Conservation (phyloP, 2,797 vertebrate species). For the Rhinichthys osculus region DNA sequence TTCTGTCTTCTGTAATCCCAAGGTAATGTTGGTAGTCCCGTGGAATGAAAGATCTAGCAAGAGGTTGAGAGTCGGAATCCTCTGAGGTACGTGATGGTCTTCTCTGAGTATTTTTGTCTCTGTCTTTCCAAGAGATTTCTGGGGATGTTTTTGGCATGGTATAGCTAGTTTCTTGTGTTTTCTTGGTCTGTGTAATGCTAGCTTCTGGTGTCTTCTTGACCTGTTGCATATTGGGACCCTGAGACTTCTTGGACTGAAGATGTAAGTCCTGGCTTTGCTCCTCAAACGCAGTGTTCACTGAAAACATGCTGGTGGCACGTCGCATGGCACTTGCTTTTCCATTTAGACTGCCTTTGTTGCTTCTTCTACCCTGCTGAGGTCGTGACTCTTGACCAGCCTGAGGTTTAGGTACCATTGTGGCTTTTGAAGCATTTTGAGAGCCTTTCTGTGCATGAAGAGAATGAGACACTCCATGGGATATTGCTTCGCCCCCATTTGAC, state of each 20-base stretch:
- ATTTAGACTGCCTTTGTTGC: constrained; percentile 62
- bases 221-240: constrained; percentile 30
- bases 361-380: constrained; percentile 66
- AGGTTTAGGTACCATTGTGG: constrained; percentile 62
- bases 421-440: constrained; percentile 64
- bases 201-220: constrained; percentile 59
- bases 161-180: constrained; percentile 63
- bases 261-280: constrained; percentile 53
- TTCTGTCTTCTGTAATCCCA: constrained; percentile 71
- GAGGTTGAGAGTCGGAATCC: constrained; percentile 66
- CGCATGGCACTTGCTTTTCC: constrained; percentile 68
- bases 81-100: constrained; percentile 59
- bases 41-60: constrained; percentile 75
- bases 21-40: constrained; percentile 77
- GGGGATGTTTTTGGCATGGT: constrained; percentile 40
- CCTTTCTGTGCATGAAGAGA: constrained; percentile 48
- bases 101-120: constrained; percentile 35
- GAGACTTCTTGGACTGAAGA: constrained; percentile 19
- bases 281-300: constrained; percentile 61
- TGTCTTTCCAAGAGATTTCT: constrained; percentile 36
- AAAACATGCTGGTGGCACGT: constrained; percentile 75
- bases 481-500: constrained; percentile 56
- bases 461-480: constrained; percentile 56
- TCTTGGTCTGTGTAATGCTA: constrained; percentile 65
- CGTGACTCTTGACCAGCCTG: constrained; percentile 65